phyloP scores from a whole-genome alignment of 2,113 vertebrate genomes.

The Rhipidura dahli region DNA sequence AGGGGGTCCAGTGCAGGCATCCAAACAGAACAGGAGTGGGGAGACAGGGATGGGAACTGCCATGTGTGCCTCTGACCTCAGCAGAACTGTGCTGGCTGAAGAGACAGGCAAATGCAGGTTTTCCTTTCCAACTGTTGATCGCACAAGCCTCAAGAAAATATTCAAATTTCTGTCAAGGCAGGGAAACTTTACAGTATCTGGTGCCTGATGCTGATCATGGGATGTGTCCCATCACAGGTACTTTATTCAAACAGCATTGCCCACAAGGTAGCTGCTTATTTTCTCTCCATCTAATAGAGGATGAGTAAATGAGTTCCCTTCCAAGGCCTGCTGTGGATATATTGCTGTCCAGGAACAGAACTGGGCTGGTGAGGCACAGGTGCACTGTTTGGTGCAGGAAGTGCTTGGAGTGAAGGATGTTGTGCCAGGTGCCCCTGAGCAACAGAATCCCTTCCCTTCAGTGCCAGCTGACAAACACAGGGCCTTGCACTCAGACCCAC shows the following conservation, averaged over 20 bases:
- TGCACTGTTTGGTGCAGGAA: background rate
- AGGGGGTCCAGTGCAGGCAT: background rate
- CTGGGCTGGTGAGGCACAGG: background rate
- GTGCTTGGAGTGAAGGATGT: background rate
- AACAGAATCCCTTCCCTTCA: rapidly evolving
- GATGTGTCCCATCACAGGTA: background rate
- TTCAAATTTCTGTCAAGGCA: background rate
- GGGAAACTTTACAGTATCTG: background rate
- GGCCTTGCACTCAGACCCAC: background rate
- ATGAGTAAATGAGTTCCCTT: background rate
- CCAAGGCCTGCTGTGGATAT: rapidly evolving
- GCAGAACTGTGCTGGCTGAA: background rate
- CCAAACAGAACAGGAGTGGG: background rate
- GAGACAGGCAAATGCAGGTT: background rate
- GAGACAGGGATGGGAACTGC: background rate
- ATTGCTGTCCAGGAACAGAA: background rate
- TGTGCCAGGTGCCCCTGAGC: rapidly evolving
- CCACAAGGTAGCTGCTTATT: background rate
- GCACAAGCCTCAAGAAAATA: background rate
- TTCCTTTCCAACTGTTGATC: background rate
- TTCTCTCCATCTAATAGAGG: background rate
- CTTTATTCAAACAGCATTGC: background rate
- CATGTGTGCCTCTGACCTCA: background rate
- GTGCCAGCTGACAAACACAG: background rate
- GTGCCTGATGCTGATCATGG: background rate